Evolutionary conservation across 2,113 vertebrate species (phyloP), one percentile per base, ranked within the genome.

Genomic region (Morone chrysops): DNA sequence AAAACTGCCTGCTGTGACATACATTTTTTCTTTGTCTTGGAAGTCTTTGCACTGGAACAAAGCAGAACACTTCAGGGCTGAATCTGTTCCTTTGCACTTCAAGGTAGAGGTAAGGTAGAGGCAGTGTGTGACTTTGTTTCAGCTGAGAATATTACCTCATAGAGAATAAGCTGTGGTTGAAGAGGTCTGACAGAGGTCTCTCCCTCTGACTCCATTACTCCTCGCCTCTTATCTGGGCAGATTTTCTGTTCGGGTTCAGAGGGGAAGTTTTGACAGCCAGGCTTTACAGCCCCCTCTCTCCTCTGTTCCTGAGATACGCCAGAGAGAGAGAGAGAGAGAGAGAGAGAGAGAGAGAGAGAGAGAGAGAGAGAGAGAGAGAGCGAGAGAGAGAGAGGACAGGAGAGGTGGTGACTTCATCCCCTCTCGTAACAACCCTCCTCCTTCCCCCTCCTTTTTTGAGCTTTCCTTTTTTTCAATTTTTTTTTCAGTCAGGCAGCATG

Each of bases 401-500:
- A 78, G 85, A 89, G 87, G 85, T 92, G 88, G 93, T 94, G 94
- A 94, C 94, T 94, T 94, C 92, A 94, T 94, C 90, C 83, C 71
- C 82, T 89, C 82, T 87, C 79, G 78, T 85, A 93, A 87, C 83
- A 92, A 61, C 87, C 92, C 88, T 88, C 91, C 70, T 86, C 86
- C 67, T 81, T 59, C 78, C 89, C 81, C 87, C 90, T 87, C 82
- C 89, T 88, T 89, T 89, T 81, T 68, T 45, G 54, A 77, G 75
- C 40, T 74, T 73, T 82, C 40, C 74, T 74, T 61, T 47, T 75
- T 47, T 78, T 70, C 13, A 5, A 3, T 69, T 75, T 90, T 73
- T 79, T 84, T 77, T 70, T 13, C 89, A 87, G 82, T 76, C 88
- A 83, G 94, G 95, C 94, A 96, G 93, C 86, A 98, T 99, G 97